A percentile compares a stretch with the other conserved stretches of the same genome.
These are phyloP conservation scores for Trinorchestia longiramus DNA, from an alignment of 1,140 invertebrate genomes.

Conservation along the genomic window DNA sequence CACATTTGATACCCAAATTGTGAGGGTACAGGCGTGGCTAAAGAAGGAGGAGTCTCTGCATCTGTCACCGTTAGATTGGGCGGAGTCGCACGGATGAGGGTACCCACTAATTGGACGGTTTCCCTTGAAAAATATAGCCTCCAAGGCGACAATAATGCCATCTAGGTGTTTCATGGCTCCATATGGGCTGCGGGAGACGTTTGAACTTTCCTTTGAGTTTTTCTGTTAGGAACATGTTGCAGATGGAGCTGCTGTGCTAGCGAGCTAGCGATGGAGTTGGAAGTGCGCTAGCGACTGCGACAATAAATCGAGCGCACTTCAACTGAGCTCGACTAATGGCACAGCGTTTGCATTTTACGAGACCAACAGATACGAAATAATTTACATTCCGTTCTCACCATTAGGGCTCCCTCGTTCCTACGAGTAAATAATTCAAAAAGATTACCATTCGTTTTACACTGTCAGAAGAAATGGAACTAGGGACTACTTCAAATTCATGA, in stretches of 20 bases:
- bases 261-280: constrained; percentile 12
- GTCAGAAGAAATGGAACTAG: not conserved
- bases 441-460: not conserved
- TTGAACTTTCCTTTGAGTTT: constrained; percentile 34
- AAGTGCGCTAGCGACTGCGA: constrained; percentile 2
- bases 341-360: constrained; percentile 29
- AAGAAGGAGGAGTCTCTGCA: not conserved
- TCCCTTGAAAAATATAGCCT: constrained; percentile 33
- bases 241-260: not conserved
- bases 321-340: constrained; percentile 42
- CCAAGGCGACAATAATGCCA: constrained; percentile 41
- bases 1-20: not conserved
- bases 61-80: not conserved
- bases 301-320: not conserved
- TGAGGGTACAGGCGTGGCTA: constrained; percentile 24
- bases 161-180: constrained; percentile 37
- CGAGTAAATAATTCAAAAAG: constrained; percentile 13
- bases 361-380: constrained; percentile 31
- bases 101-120: constrained; percentile 47
- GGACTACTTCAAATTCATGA: not conserved
- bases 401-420: not conserved
- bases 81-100: constrained; percentile 4
- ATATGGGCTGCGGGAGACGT: constrained; percentile 10
- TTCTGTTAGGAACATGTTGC: not conserved
- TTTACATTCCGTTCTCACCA: constrained; percentile 51